Conservation (phyloP, 2,888 invertebrate genomes). For the Nycteola revayana region DNA sequence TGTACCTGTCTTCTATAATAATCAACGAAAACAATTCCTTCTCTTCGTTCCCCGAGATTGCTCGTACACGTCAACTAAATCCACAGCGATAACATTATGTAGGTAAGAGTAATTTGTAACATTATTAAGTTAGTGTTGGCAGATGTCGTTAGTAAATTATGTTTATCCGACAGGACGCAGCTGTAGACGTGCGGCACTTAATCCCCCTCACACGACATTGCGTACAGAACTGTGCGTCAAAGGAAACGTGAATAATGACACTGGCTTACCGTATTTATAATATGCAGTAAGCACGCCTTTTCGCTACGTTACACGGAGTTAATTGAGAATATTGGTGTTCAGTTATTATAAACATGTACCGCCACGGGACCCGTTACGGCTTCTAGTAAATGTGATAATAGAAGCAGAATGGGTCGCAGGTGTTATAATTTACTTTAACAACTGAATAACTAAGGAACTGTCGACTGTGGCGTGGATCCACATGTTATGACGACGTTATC, state of each 20-base stretch:
- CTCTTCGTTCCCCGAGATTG: conserved; percentile 31
- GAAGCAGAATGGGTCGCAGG: conserved; percentile 23
- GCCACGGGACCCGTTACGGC: conserved; percentile 5
- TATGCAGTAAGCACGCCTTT: too few relatives aligned
- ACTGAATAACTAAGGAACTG: conserved; percentile 29
- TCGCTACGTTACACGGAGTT: conserved; percentile 24
- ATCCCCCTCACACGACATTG: conserved; percentile 54
- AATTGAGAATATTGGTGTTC: conserved; percentile 25
- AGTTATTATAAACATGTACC: conserved; percentile 9
- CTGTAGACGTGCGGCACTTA: conserved; percentile 59
- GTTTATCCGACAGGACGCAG: conserved; percentile 69
- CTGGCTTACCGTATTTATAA: conserved; percentile 40
- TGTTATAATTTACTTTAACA: conserved; percentile 33
- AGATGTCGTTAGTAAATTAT: conserved; percentile 71
- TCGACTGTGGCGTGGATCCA: conserved; percentile 22
- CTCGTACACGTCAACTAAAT: conserved; percentile 40
- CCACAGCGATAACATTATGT: conserved; percentile 41
- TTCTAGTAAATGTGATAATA: conserved; percentile 13
- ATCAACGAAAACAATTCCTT: conserved; percentile 38
- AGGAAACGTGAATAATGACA: conserved; percentile 65
- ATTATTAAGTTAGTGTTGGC: conserved; percentile 63
- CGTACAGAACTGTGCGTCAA: conserved; percentile 51
- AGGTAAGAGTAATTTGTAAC: conserved; percentile 48
- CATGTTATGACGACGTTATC: conserved; percentile 28
- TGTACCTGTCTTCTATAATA: conserved; percentile 39